Conservation (phyloP, 2,797 vertebrate species). For the Eospalax fontanierii region DNA sequence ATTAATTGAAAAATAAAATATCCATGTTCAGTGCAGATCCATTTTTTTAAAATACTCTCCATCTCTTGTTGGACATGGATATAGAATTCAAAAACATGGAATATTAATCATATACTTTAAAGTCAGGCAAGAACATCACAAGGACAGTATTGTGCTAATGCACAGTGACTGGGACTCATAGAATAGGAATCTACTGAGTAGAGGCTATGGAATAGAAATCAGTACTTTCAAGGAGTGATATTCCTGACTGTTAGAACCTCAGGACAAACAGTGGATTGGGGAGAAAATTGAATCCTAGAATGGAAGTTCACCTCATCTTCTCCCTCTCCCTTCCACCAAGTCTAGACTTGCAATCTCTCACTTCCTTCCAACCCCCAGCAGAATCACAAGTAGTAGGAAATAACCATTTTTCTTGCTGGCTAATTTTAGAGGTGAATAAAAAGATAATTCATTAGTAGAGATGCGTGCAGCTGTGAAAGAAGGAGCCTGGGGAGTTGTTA, state of each 20-base stretch:
- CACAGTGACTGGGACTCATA: fast-evolving
- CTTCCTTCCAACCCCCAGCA: background rate
- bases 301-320: no score
- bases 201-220: background rate
- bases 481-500: background rate
- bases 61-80: no score
- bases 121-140: background rate
- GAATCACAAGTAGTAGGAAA: background rate
- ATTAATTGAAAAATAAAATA: no score
- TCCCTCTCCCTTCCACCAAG: background rate
- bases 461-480: background rate
- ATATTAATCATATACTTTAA: background rate
- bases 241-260: background rate
- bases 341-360: background rate
- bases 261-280: background rate
- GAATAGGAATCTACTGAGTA: fast-evolving
- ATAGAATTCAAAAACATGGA: background rate
- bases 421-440: background rate
- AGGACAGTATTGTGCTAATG: fast-evolving
- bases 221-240: background rate
- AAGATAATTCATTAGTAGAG: background rate
- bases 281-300: background rate
- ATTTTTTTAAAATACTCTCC: background rate
- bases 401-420: background rate
- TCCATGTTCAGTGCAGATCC: background rate